Evolutionary conservation across 2,888 invertebrate species (phyloP), one percentile per base, ranked within the genome.

Genomic region (Helicoverpa assulta): DNA sequence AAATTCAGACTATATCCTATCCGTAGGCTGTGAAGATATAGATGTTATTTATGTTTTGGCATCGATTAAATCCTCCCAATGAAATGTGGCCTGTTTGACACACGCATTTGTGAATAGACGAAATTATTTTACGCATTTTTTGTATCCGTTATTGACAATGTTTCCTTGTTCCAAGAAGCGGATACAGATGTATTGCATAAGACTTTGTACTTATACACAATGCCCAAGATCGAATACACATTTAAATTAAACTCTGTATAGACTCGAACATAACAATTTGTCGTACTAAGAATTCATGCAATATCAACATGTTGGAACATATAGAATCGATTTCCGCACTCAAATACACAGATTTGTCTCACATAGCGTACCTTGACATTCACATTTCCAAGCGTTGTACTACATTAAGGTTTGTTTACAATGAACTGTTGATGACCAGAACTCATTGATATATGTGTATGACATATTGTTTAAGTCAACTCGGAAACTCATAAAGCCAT

Each of bases 321-420:
- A 72, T 80, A 69, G 76, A 82, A 83, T 82, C 83, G 71, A 85
- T 84, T 84, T 84, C 83, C 77, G 75, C 68, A 83, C 61, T 70
- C 70, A 72, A 76, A 74, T 61, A 81, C 70, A 71, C 67, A 76
- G 69, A 85, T 83, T 84, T 81, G 83, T 85, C 74, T 85, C 83
- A 81, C 76, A 84, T 83, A 74, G 75, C 73, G 64, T 75, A 70
- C 76, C 79, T 76, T 81, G 85, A 81, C 83, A 83, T 85, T 85
- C 81, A 84, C 81, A 81, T 81, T 83, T 85, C 73, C 70, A 51
- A 73, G 74, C 70, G 79, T 64, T 77, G 75, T 83, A 73, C 68
- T 53, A 55, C 52, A 55, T 79, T 76, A 84, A 81, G 76, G 58
- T 58, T 16, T 16, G 66, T 73, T 60, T 71, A 80, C 54, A 72